Conservation (phyloP, 53 echinoderm and acorn worm species). For the Echinarachnius parma region DNA sequence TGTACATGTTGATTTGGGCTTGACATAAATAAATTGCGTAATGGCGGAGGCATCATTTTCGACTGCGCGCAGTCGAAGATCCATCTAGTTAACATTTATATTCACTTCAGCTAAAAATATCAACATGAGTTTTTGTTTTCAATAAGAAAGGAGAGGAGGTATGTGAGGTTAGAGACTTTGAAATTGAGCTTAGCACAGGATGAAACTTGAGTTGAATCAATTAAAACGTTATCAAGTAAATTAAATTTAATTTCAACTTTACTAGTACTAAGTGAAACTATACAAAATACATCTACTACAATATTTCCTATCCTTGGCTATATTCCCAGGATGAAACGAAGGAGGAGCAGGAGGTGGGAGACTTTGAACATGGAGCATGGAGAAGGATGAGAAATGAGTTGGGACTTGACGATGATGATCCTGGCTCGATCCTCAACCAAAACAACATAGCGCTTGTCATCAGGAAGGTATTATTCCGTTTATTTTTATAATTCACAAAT, state of each 20-base stretch:
- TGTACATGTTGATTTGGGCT: too few species aligned
- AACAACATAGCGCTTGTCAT: slow-evolving; percentile 79
- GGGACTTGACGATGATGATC: slow-evolving; percentile 56
- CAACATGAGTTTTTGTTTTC: not conserved
- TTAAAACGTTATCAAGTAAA: too few species aligned
- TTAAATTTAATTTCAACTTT: too few species aligned
- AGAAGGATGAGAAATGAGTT: slow-evolving; percentile 69
- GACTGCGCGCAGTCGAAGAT: too few species aligned
- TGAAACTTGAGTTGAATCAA: not conserved
- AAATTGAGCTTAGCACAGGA: not conserved
- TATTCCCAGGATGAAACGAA: not conserved
- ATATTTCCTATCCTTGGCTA: too few species aligned
- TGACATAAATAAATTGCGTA: too few species aligned
- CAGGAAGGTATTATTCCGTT: slow-evolving; percentile 84
- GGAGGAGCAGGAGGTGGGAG: slow-evolving; percentile 49
- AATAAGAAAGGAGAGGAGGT: not conserved
- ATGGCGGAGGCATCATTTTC: too few species aligned
- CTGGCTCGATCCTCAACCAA: slow-evolving; percentile 57
- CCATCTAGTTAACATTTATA: too few species aligned
- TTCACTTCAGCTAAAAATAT: slow-evolving; percentile 11
- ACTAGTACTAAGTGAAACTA: not conserved
- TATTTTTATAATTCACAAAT: too few species aligned
- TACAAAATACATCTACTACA: not conserved
- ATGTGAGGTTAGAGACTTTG: not conserved
- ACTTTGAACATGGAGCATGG: slow-evolving; percentile 89